Evolutionary conservation across 1,140 invertebrate species (phyloP).

Genomic region (Pararge aegeria): DNA sequence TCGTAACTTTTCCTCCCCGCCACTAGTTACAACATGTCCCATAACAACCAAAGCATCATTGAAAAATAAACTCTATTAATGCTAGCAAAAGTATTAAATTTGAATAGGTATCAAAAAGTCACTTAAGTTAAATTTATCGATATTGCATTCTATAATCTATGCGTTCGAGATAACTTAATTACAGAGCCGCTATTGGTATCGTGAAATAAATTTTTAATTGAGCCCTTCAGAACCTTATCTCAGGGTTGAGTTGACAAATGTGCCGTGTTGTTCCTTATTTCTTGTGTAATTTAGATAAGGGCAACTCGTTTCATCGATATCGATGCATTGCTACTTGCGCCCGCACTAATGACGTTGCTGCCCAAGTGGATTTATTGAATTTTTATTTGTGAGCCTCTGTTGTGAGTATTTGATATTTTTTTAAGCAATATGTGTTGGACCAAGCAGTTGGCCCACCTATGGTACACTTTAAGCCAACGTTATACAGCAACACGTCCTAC

Average conservation of each 20-base stretch:
- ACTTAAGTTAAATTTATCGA: not conserved
- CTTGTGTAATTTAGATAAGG: slow-evolving; percentile 46
- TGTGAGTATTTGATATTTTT: too few species aligned
- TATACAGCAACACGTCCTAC: too few species aligned
- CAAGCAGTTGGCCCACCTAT: too few species aligned
- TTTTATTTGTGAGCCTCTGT: too few species aligned
- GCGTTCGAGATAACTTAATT: slow-evolving; percentile 58
- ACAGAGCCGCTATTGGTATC: slow-evolving; percentile 39
- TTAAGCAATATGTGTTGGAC: too few species aligned
- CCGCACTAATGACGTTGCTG: slow-evolving; percentile 20
- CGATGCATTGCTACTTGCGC: slow-evolving; percentile 33
- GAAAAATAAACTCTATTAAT: slow-evolving; percentile 9
- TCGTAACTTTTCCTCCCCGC: slow-evolving; percentile 36
- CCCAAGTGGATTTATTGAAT: slow-evolving; percentile 14
- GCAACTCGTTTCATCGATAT: slow-evolving; percentile 31
- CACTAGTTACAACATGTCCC: slow-evolving; percentile 8
- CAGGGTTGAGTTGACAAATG: slow-evolving; percentile 51
- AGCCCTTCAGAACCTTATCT: slow-evolving; percentile 51
- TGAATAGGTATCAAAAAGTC: not conserved
- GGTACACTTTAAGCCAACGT: too few species aligned
- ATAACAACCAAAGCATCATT: slow-evolving; percentile 3
- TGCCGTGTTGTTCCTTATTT: slow-evolving; percentile 41
- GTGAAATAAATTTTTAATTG: slow-evolving; percentile 62
- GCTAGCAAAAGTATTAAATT: not conserved
- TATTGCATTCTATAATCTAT: slow-evolving; percentile 45